Evolutionary conservation across 1,140 invertebrate species (phyloP).

Genomic region (Belonocnema kinseyi): DNA sequence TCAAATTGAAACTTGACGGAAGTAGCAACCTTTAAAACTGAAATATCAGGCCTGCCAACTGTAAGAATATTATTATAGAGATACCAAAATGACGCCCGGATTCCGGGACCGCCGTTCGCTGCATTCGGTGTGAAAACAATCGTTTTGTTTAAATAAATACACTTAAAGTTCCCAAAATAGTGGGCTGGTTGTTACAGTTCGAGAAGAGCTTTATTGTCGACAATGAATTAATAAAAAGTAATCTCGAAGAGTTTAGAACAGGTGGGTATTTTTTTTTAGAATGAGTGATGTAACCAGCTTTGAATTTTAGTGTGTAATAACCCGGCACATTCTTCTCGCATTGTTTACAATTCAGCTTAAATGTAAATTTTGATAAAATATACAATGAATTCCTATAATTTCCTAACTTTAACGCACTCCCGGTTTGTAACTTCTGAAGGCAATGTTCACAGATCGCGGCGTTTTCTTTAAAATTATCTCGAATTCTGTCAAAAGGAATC

Average conservation of each 20-base stretch:
- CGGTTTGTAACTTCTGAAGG: neutral
- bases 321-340: neutral
- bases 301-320: constrained; percentile 4
- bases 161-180: too few relatives aligned
- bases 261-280: constrained; percentile 33
- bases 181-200: too few relatives aligned
- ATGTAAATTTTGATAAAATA: constrained; percentile 1
- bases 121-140: neutral
- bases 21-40: neutral
- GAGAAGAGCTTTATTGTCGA: neutral
- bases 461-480: neutral
- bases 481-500: neutral
- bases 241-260: neutral
- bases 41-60: neutral
- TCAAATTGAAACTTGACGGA: neutral
- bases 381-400: neutral
- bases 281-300: constrained; percentile 9
- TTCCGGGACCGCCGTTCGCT: neutral
- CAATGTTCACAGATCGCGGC: neutral
- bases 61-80: neutral
- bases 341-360: constrained; percentile 11
- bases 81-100: neutral
- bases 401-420: constrained; percentile 22
- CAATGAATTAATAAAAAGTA: neutral
- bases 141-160: neutral